Conservation (phyloP, 2,113 vertebrate species). For the Triplophysa siluroides region DNA sequence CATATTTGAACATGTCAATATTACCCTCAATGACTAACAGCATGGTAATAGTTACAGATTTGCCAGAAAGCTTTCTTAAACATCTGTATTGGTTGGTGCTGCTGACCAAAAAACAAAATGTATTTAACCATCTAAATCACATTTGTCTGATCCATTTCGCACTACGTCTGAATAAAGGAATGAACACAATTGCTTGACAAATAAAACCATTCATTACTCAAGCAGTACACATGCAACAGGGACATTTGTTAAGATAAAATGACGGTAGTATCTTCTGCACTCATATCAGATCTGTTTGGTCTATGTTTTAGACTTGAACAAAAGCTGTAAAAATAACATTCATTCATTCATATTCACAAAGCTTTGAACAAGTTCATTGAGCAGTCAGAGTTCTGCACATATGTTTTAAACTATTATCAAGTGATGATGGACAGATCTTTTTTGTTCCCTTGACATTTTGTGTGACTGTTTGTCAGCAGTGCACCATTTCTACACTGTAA, state of each 20-base stretch:
- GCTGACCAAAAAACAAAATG: constrained; percentile 19
- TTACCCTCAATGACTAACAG: constrained; percentile 6
- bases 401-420: constrained; percentile 2
- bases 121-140: constrained; percentile 23
- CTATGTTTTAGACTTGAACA: not conserved
- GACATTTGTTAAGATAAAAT: not conserved
- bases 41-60: constrained; percentile 30
- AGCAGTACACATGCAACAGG: not conserved
- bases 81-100: constrained; percentile 20
- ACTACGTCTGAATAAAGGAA: not conserved
- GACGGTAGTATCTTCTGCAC: too few species aligned
- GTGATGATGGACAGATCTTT: not conserved
- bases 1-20: not conserved
- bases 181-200: not conserved
- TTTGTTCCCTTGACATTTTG: not conserved
- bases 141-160: not conserved
- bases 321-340: not conserved
- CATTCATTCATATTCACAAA: not conserved
- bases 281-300: not conserved
- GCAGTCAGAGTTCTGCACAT: not conserved
- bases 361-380: constrained; percentile 4
- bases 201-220: not conserved
- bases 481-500: not conserved
- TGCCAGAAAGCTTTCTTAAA: constrained; percentile 8
- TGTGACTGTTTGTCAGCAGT: not conserved